Evolutionary conservation across 1,140 invertebrate genomes (phyloP).

Genomic region (Drosophila pseudoananassae): DNA sequence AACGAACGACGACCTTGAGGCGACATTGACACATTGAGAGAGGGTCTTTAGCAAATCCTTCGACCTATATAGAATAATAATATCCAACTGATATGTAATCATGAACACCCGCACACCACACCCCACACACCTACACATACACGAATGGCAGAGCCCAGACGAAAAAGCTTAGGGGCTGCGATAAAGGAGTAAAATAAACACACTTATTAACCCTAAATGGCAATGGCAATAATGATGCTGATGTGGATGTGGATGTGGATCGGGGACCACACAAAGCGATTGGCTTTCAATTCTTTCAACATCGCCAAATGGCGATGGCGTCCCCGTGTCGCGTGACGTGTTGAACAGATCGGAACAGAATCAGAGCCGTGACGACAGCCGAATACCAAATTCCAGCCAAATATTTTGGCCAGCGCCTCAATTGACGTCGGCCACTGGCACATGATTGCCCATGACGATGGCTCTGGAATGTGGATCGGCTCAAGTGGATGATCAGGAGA

Average conservation of each 20-base stretch:
- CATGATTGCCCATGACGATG: slow-evolving; percentile 59
- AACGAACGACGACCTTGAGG: slow-evolving; percentile 26
- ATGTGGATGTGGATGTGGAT: slow-evolving; percentile 17
- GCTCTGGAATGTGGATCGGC: slow-evolving; percentile 50
- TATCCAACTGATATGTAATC: slow-evolving; percentile 45
- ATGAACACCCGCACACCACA: slow-evolving; percentile 2
- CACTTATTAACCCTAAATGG: slow-evolving; percentile 24
- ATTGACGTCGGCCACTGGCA: slow-evolving; percentile 67
- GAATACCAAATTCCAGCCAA: slow-evolving; percentile 57
- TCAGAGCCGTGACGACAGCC: slow-evolving; percentile 71
- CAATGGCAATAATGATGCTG: slow-evolving; percentile 20
- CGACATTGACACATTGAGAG: slow-evolving; percentile 21
- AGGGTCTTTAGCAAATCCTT: slow-evolving; percentile 46
- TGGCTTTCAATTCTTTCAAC: slow-evolving; percentile 24
- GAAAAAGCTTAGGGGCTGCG: slow-evolving; percentile 11
- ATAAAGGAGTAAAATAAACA: slow-evolving; percentile 40
- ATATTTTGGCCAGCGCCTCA: slow-evolving; percentile 48
- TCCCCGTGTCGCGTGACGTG: slow-evolving; percentile 68
- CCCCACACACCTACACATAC: slow-evolving; percentile 3
- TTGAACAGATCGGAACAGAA: slow-evolving; percentile 22
- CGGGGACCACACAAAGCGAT: slow-evolving; percentile 30
- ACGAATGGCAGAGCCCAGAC: slow-evolving; percentile 13
- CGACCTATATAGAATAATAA: slow-evolving; percentile 35
- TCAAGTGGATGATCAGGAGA: slow-evolving; percentile 56
- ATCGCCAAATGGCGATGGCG: slow-evolving; percentile 50